A percentile compares a stretch with the other conserved stretches of the same genome.
phyloP scores from a whole-genome alignment of 2,888 invertebrate genomes.

The Noctua pronuba region DNA sequence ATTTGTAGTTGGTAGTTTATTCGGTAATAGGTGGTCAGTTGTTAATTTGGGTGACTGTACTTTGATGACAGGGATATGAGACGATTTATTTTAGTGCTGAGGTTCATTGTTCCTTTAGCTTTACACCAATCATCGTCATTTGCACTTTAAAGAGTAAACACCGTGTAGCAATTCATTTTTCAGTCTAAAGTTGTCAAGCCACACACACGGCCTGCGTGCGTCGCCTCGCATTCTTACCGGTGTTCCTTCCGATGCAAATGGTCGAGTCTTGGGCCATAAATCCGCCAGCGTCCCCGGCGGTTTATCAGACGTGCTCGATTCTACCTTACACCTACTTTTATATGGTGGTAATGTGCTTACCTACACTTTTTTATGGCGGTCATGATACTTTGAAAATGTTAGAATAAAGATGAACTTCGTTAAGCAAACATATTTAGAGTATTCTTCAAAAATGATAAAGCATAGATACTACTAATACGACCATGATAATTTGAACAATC shows the following conservation, averaged over 20 bases:
- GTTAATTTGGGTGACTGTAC: constrained; percentile 58
- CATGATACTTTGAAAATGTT: constrained; percentile 41
- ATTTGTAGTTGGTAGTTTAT: constrained; percentile 60
- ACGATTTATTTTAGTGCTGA: constrained; percentile 34
- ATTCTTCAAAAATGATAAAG: background rate
- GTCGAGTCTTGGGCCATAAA: constrained; percentile 64
- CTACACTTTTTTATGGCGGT: constrained; percentile 56
- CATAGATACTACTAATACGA: background rate
- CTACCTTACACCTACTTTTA: constrained; percentile 61
- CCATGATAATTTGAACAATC: background rate
- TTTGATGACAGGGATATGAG: constrained; percentile 47
- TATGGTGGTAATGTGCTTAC: constrained; percentile 46
- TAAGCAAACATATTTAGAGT: no score
- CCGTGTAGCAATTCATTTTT: constrained; percentile 52
- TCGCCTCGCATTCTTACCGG: constrained; percentile 64
- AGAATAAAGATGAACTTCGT: background rate
- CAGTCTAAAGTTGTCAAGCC: constrained; percentile 53
- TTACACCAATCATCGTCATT: constrained; percentile 1
- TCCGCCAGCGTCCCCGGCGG: constrained; percentile 61
- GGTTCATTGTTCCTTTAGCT: background rate
- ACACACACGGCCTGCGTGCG: constrained; percentile 62
- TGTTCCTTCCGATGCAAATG: constrained; percentile 71
- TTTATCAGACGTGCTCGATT: constrained; percentile 68
- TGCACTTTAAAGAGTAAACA: constrained; percentile 19
- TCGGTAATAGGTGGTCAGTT: constrained; percentile 46